Evolutionary conservation across 2,113 vertebrate genomes (phyloP).

Genomic region (Tragelaphus scriptus): DNA sequence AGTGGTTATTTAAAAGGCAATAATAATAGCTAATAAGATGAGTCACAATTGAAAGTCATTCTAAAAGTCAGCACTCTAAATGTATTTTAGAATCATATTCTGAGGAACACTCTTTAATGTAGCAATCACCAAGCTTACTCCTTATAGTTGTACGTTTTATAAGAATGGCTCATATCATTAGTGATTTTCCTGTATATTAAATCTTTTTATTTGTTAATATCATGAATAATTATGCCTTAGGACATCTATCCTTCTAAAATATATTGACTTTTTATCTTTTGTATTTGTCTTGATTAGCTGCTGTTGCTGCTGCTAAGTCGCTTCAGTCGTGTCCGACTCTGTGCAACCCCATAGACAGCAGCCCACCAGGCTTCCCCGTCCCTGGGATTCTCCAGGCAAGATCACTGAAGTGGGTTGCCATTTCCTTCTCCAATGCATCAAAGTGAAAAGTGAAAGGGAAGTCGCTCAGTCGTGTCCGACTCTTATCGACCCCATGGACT

Average conservation of each 20-base stretch:
- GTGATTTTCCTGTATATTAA: background rate
- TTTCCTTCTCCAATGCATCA: too few species aligned
- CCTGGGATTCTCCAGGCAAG: too few species aligned
- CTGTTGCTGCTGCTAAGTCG: too few species aligned
- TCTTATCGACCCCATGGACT: too few species aligned
- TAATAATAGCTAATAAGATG: slow-evolving; percentile 21
- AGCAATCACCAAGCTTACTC: background rate
- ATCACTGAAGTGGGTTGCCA: too few species aligned
- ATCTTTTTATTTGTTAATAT: background rate
- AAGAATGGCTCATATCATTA: background rate
- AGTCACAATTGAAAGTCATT: slow-evolving; percentile 21
- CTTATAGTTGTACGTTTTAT: background rate
- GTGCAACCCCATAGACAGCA: too few species aligned
- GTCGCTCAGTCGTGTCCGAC: too few species aligned
- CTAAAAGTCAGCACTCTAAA: slow-evolving; percentile 16
- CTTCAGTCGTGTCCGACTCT: too few species aligned
- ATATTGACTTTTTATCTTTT: background rate
- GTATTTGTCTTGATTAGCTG: background rate
- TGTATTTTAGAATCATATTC: slow-evolving; percentile 40
- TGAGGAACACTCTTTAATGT: background rate
- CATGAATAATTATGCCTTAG: background rate
- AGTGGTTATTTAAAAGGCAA: slow-evolving; percentile 34
- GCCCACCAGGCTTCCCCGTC: too few species aligned
- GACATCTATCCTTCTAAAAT: background rate
- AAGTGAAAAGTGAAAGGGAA: too few species aligned